Evolutionary conservation across 2,797 vertebrate genomes (phyloP), one percentile per base, ranked within the genome.

Genomic region (Tapirus indicus): DNA sequence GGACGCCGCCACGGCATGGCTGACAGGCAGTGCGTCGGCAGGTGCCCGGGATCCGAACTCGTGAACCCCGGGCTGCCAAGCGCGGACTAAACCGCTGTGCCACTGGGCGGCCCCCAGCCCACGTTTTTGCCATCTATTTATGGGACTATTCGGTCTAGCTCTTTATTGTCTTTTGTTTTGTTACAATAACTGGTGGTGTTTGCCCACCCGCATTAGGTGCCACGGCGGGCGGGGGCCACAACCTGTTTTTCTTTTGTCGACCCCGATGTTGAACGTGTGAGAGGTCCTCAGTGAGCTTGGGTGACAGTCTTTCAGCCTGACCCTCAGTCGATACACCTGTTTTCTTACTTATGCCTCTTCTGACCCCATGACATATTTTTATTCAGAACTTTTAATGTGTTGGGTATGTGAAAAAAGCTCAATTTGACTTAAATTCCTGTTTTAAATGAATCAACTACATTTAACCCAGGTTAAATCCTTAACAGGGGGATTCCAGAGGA

Each of bases 361-460:
- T 94, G 41, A 85, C 32, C n/a, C 44, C 47, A 54, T 21, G 2
- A 7, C 18, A 7, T 82, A 47, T 62, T 85, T 94, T 80, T 82
- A 20, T 82, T 96, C 47, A 17, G 60, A 83, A 60, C 85, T 72
- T 47, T 58, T 54, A 69, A 79, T 58, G 41, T 1, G 1, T 49
- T 58, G 32, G 11, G 13, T 66, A 13, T 47, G 27, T 54, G 47
- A 35, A 32, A 52, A 79, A 66, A 80, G 47, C 35, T 74, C n/a
- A 27, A 25, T 88, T 94, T 88, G 23, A 78, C 49, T 94, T 95
- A 86, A 78, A 94, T 92, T 87, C 64, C 88, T 95, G 44, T 90
- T 78, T 87, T 84, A 89, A 80, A 35, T 7, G 58, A 92, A 78
- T 88, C 49, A 29, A 85, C 72, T 32, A 49, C 27, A n/a, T 75